Conservation (phyloP, 2,888 invertebrate species). For the Ophonus ardosiacus region DNA sequence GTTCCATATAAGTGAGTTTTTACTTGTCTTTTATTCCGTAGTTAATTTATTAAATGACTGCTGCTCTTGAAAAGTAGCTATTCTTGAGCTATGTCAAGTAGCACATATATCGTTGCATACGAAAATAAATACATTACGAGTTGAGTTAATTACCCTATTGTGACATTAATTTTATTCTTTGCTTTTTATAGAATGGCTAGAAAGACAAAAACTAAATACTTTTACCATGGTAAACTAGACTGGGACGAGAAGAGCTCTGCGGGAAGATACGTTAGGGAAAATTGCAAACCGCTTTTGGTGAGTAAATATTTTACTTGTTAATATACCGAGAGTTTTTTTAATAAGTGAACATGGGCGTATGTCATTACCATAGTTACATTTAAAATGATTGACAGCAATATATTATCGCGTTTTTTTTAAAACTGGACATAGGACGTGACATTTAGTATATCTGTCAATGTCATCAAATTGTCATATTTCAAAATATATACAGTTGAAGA, state of each 20-base stretch:
- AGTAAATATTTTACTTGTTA: slow-evolving; percentile 74
- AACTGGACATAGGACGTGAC: too few relatives aligned
- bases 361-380: too few relatives aligned
- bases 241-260: slow-evolving; percentile 99
- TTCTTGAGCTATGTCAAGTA: slow-evolving; percentile 42
- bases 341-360: too few relatives aligned
- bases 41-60: slow-evolving; percentile 57
- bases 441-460: too few relatives aligned
- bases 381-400: too few relatives aligned
- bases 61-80: slow-evolving; percentile 62
- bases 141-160: background rate
- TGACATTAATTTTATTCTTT: slow-evolving; percentile 34
- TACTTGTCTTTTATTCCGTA: slow-evolving; percentile 57
- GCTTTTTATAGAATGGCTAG: slow-evolving; percentile 85
- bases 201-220: slow-evolving; percentile 97
- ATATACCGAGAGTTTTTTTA: too few relatives aligned
- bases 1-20: slow-evolving; percentile 92
- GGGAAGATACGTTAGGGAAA: slow-evolving; percentile 97
- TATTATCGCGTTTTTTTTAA: too few relatives aligned
- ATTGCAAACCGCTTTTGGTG: slow-evolving; percentile 96
- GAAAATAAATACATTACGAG: background rate
- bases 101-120: slow-evolving; percentile 9
- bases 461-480: too few relatives aligned
- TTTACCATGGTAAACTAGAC: slow-evolving; percentile 97
- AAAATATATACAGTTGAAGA: too few relatives aligned